Evolutionary conservation across 1,140 invertebrate species (phyloP), one percentile per base, ranked within the genome.

Genomic region (Pinna nobilis): DNA sequence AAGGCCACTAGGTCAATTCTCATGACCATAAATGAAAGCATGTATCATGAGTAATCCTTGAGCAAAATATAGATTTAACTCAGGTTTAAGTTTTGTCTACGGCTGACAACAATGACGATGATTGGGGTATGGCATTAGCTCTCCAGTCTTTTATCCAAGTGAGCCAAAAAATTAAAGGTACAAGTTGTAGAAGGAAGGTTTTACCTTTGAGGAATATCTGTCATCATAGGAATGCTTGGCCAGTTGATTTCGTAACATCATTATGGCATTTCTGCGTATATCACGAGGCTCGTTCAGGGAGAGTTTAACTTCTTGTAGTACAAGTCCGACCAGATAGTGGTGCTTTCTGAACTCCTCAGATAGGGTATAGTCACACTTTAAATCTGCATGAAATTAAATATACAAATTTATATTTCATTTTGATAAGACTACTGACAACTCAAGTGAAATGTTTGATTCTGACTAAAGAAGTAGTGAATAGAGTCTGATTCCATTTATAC

Each of bases 161-260:
- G n/a, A n/a, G n/a, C n/a, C 55, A 55, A 37, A 55, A 72, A 1
- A 18, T 20, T 23, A 37, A 44, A 49, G 39, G 23, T 30, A 28
- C 13, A 51, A 4, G 30, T 25, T 51, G 15, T 47, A 18, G 15
- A 20, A 47, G 15, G 44, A n/a, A 6, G 50, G n/a, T n/a, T n/a
- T 79, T 81, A 91, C 91, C 79, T 89, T 88, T 63, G 88, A 82
- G 50, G 88, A 92, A 87, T 97, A 98, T 71, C 97, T 90, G 84
- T 96, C 94, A 89, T 99, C 97, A 83, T 96, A 91, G 79, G 97
- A 94, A 89, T 99, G 97, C 88, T 98, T 98, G 0, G 95, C 95
- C 53, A 98, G 90, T 70, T 97, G 87, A 89, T 97, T 95, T 71
- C 96, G 91, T 30, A 98, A 90, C 15, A 95, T 94, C 28, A 89